phyloP scores from a whole-genome alignment of 1,140 invertebrate species.

The Palaemon carinicauda region DNA sequence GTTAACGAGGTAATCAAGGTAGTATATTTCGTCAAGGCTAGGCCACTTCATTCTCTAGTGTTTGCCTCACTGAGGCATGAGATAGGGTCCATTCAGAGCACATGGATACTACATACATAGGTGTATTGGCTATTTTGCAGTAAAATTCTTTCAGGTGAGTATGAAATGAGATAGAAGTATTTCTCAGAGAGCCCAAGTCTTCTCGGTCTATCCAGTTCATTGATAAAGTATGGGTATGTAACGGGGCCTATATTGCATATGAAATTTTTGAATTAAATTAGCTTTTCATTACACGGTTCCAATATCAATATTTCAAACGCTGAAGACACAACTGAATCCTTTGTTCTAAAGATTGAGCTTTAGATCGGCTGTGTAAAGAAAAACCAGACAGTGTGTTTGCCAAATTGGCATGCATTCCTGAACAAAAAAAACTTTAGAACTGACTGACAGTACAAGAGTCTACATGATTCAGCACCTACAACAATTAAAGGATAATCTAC shows the following conservation, averaged over 20 bases:
- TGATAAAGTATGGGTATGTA: background rate
- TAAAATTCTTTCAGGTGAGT: background rate
- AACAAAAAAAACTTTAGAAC: no score
- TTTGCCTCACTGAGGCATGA: background rate
- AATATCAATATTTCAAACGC: background rate
- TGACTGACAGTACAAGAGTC: no score
- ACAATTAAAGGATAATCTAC: background rate
- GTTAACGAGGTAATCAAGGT: background rate
- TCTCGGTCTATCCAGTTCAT: background rate
- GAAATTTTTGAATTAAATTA: background rate
- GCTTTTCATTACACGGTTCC: slow-evolving; percentile 5
- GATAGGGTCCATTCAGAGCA: background rate
- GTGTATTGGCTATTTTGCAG: background rate
- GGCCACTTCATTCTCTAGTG: background rate
- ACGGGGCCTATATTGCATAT: background rate
- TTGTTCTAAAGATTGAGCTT: background rate
- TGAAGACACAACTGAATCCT: background rate
- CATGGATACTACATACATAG: background rate
- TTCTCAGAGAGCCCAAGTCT: background rate
- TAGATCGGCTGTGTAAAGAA: no score
- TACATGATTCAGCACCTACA: no score
- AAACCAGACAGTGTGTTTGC: no score
- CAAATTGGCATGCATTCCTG: no score
- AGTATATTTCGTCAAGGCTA: slow-evolving; percentile 15
- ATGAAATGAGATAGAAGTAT: slow-evolving; percentile 2